A percentile compares a stretch with the other conserved stretches of the same genome.
Evolutionary conservation across 1,140 invertebrate genomes (phyloP).

Genomic region (Drosophila pectinifera): DNA sequence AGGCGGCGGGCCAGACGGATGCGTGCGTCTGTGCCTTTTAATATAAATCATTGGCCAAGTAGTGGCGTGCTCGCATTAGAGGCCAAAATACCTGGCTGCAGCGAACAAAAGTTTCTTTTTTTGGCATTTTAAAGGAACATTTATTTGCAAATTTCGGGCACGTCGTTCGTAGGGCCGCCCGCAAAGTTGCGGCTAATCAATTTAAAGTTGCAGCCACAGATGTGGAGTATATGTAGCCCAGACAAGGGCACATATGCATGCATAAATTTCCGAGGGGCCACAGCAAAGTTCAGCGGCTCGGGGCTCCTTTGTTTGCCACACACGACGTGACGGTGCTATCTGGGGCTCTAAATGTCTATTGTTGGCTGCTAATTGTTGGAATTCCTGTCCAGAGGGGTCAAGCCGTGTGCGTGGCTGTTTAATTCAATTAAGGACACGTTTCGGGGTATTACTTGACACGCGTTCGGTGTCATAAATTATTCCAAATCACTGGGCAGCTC

Average conservation of each 20-base stretch:
- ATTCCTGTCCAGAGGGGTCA: conserved; percentile 44
- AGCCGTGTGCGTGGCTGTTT: conserved; percentile 36
- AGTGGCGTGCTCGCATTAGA: conserved; percentile 70
- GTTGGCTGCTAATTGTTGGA: conserved; percentile 66
- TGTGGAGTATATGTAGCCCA: conserved; percentile 11
- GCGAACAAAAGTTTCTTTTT: conserved; percentile 41
- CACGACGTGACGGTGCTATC: conserved; percentile 50
- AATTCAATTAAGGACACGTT: conserved; percentile 68
- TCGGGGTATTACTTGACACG: conserved; percentile 43
- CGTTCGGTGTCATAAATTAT: conserved; percentile 44
- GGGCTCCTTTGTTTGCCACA: conserved; percentile 29
- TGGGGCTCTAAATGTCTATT: conserved; percentile 52
- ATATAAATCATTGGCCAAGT: conserved; percentile 73
- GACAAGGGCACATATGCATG: conserved; percentile 57
- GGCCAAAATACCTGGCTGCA: conserved; percentile 49
- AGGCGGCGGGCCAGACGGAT: conserved; percentile 39
- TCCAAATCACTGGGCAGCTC: conserved; percentile 29
- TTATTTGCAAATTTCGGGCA: conserved; percentile 67
- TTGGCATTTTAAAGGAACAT: conserved; percentile 65
- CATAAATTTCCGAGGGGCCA: conserved; percentile 64
- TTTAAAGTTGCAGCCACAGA: conserved; percentile 58
- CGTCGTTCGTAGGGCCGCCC: conserved; percentile 30
- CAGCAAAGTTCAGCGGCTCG: conserved; percentile 47
- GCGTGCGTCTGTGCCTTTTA: conserved; percentile 50
- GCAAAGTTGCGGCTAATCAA: conserved; percentile 68